Base-by-base conservation (phyloP, 2,888 invertebrate genomes). In the Julus scanicus region DNA sequence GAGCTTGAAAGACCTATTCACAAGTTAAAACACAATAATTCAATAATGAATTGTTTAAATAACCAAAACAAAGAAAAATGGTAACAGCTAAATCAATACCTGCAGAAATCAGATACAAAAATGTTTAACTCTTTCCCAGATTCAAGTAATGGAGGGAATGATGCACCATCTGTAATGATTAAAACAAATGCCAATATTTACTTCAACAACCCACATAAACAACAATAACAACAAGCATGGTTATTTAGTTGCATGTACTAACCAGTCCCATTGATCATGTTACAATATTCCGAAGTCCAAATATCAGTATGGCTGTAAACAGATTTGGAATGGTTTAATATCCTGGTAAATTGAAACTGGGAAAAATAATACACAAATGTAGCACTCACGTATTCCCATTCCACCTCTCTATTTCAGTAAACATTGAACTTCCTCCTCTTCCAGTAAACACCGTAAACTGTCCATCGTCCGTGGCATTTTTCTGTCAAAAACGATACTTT, bases 231-330 rank as follows among this genome's bases (percentile, higher is more conserved):
- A 39, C 0, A 71, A 71, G 5, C 44, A 9, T 71, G 0, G 1
- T 0, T 15, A 80, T 39, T 11, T 44, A 20, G 1, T 85, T 44
- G 48, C 0, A 4, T 17, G 9, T 40, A 48, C 48, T 48, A 20
- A 87, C 87, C 87, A 39, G 87, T 87, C 20, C 87, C 87, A 71
- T 87, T 83, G 40, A 87, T 87, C 48, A 40, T 87, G 83, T 87
- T 87, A n/a, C 87, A 87, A 48, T 83, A 71, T 48, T 84, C 80
- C 44, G 87, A 44, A 0, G 29, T 15, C 83, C 84, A 87, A 87
- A 40, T 44, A 29, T 87, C 83, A 15, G 57, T 80, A 86, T 44
- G 11, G n/a, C 85, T 85, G 80, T 80, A 37, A 15, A 80, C 37
- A 37, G 39, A 17, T 37, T 57, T 11, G 11, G 37, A 11, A 87